Base-by-base conservation (phyloP, 2,113 vertebrate species). In the Hucho hucho region DNA sequence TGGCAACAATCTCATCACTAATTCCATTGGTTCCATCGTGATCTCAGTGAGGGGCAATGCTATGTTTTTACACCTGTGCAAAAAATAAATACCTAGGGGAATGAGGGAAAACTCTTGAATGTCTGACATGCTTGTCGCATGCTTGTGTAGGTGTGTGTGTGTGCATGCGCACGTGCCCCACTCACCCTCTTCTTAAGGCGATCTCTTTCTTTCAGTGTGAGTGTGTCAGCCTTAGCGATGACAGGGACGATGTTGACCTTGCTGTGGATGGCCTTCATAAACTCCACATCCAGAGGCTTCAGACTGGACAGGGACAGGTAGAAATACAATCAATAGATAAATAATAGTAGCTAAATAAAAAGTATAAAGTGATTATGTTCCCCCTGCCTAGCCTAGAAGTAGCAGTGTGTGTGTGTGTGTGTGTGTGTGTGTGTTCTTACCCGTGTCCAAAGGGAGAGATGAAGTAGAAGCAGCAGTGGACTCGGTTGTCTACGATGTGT, bases 181-280 rank as follows among this genome's bases (percentile, higher is more conserved):
- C 93, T 76, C 65, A 95, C 94, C 91, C 96, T 93, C 78, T 93
- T 95, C 91, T 97, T 97, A 86, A 97, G 94, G 32, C 95, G 92
- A 43, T 96, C 95, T 49, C 96, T 89, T 87, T 97, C 96, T 86
- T 87, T 95, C 82, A 96, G 88, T 0, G 95, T 97, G 88, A 96
- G 89, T 0, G 94, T 95, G 81, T 95, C 94, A 2, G 95, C 96
- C 91, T 96, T 96, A 63, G 94, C 95, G 69, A 96, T 97, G 84
- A 97, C 96, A 20, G 96, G 95, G 12, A 97, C 95, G 22, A 96
- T 96, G 89, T 96, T 97, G 80, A 96, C 95, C 92, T 97, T 97
- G 74, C 94, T 95, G 88, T 95, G 95, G 79, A 96, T 95, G 49
- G 96, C 95, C 83, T 96, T 95, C 95, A 96, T 97, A 70, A 97